Conservation (phyloP, 1,140 invertebrate species). For the Drosophila sp. region DNA sequence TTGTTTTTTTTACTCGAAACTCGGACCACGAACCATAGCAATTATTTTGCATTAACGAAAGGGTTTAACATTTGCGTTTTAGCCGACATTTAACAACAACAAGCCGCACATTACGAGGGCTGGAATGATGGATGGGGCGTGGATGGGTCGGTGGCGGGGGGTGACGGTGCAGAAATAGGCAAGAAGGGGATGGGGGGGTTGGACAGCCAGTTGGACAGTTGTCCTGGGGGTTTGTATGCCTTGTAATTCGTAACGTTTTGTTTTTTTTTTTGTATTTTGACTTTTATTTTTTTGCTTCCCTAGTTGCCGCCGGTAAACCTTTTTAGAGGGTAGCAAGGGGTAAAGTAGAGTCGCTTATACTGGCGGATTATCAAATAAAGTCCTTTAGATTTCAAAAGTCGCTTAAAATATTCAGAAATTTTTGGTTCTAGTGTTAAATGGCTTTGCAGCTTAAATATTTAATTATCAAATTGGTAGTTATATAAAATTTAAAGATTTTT, state of each 20-base stretch:
- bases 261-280: slow-evolving; percentile 30
- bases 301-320: slow-evolving; percentile 6
- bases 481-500: too few species aligned
- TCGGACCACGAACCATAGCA: slow-evolving; percentile 74
- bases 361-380: neutral
- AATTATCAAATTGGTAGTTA: too few species aligned
- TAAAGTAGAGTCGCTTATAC: neutral
- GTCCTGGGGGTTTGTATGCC: slow-evolving; percentile 68
- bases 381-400: too few species aligned
- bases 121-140: slow-evolving; percentile 2
- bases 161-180: neutral
- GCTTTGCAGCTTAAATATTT: too few species aligned
- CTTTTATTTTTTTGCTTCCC: neutral
- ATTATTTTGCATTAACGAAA: slow-evolving; percentile 81
- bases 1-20: slow-evolving; percentile 37
- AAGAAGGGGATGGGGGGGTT: neutral
- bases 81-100: slow-evolving; percentile 65
- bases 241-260: slow-evolving; percentile 70
- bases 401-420: too few species aligned
- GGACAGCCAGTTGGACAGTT: slow-evolving; percentile 42
- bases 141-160: neutral
- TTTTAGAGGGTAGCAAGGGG: slow-evolving; percentile 2
- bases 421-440: too few species aligned
- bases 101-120: slow-evolving; percentile 68
- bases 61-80: slow-evolving; percentile 81